Evolutionary conservation across 2,113 vertebrate species (phyloP).

Genomic region (Felis chaus): DNA sequence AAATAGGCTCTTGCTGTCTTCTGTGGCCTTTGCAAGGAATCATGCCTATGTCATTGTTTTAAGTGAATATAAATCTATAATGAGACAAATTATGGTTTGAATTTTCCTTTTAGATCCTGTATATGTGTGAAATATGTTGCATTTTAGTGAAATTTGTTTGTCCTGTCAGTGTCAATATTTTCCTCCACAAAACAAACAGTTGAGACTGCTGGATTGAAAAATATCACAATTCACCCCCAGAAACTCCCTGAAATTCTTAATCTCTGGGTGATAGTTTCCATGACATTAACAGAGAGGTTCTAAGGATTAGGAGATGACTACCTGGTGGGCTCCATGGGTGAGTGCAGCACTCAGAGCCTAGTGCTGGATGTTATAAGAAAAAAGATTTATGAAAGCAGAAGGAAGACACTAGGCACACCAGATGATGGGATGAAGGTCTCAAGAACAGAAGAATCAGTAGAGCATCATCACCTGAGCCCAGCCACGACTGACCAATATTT

Average conservation of each 20-base stretch:
- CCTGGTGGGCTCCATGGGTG: neutral
- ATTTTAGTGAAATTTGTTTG: neutral
- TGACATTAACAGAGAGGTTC: neutral
- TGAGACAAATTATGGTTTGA: neutral
- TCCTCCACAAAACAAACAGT: neutral
- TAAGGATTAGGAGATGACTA: neutral
- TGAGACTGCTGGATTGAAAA: neutral
- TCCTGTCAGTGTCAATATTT: neutral
- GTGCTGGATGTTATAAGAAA: neutral
- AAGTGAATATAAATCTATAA: neutral
- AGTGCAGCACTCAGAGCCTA: neutral
- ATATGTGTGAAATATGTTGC: neutral
- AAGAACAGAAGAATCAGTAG: neutral
- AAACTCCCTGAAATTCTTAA: neutral
- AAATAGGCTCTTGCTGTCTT: neutral
- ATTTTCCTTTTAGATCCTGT: neutral
- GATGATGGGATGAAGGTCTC: neutral
- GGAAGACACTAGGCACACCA: neutral
- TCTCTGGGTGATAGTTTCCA: neutral
- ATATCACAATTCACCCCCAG: neutral
- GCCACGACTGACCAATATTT: neutral
- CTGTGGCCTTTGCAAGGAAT: neutral
- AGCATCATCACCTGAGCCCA: neutral
- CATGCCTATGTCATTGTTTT: neutral
- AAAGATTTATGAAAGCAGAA: neutral